phyloP scores from a whole-genome alignment of 2,888 invertebrate species.

The Zonitis immaculata region DNA sequence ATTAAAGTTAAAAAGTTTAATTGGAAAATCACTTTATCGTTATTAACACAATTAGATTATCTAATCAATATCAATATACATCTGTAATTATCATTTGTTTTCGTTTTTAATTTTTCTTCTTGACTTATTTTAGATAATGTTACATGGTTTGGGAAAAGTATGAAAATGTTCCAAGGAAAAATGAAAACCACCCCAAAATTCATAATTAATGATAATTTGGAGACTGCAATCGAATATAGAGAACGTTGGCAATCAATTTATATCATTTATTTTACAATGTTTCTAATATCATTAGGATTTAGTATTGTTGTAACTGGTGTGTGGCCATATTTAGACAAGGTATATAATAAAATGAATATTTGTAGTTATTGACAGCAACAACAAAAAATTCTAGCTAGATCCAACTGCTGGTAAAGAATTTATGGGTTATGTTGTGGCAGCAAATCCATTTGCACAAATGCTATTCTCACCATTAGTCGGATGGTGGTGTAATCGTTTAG shows the following conservation, averaged over 20 bases:
- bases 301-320: conserved; percentile 83
- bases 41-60: not conserved
- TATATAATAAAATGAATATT: conserved; percentile 35
- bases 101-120: not conserved
- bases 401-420: conserved; percentile 74
- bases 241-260: conserved; percentile 75
- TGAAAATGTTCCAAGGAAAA: conserved; percentile 26
- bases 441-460: conserved; percentile 84
- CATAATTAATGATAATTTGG: conserved; percentile 50
- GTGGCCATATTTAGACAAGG: conserved; percentile 84
- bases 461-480: conserved; percentile 79
- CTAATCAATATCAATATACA: not conserved
- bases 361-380: not conserved
- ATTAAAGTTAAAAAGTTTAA: not conserved
- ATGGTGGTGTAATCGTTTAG: conserved; percentile 76
- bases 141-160: conserved; percentile 24
- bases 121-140: conserved; percentile 1
- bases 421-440: conserved; percentile 78
- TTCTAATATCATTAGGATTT: conserved; percentile 83
- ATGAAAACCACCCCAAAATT: conserved; percentile 15
- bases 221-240: conserved; percentile 61
- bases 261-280: conserved; percentile 84
- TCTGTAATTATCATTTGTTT: not conserved
- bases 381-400: conserved; percentile 60
- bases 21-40: not conserved